Evolutionary conservation across 2,113 vertebrate species (phyloP), one percentile per base, ranked within the genome.

Genomic region (Scolopax mira): DNA sequence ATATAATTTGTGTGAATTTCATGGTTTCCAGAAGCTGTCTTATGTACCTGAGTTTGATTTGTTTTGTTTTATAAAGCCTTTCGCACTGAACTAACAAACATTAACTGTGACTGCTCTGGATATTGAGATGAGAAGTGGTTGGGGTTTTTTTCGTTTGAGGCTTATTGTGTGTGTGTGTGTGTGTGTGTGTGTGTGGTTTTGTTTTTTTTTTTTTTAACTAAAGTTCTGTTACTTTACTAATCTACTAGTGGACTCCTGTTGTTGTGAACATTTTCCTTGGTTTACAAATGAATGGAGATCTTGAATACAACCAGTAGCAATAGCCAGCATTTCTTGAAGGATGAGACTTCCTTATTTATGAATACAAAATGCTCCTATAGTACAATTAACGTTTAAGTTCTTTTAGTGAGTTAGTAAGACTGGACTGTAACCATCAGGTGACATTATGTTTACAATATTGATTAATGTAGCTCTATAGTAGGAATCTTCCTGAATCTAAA

Each of bases 271-370:
- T 86, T 61, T 82, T 92, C 37, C n/a, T 80, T 92, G 71, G 72
- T 74, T 65, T 71, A 16, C 42, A 27, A 0, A 52, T 0, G 3
- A 55, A 28, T 1, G 0, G 28, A 74, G 33, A 10, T 78, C 27
- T 51, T 79, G 71, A 71, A 58, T 74, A 46, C 10, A 39, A 11
- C 58, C 42, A 87, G 4, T 58, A 58, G 9, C 52, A 79, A 33
- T 4, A 46, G 14, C 24, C 42, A 44, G 17, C 21, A n/a, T 73
- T 95, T 88, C 44, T 37, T 79, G 61, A 60, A 89, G 61, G 35
- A 33, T 71, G 27, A 55, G 25, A 28, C 30, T 78, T 74, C 8
- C 23, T 60, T 85, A 11, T 79, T 80, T 81, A 51, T 51, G 61
- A 74, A 21, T 12, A 60, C 17, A 64, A 35, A 87, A 74, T 60